These are phyloP conservation scores for Dermolepida albohirtum DNA, from an alignment of 2,888 invertebrate species.

Conservation along the genomic window DNA sequence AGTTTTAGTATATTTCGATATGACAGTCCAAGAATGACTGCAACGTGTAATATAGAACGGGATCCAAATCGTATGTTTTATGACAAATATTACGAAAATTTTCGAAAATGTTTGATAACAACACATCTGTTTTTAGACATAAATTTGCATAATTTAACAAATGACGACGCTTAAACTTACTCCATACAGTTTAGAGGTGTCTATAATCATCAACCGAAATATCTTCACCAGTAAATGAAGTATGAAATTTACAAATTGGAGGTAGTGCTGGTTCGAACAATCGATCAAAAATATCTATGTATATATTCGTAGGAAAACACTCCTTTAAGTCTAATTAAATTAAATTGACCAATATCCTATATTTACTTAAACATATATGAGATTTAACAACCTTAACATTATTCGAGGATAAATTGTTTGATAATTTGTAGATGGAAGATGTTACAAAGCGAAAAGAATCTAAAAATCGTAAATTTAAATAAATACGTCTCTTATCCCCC, in stretches of 20 bases:
- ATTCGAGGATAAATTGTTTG: too few species aligned
- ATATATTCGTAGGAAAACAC: too few species aligned
- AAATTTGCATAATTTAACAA: slow-evolving; percentile 52
- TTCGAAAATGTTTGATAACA: slow-evolving; percentile 55
- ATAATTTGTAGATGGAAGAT: too few species aligned
- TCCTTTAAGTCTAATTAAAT: too few species aligned
- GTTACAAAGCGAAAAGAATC: too few species aligned
- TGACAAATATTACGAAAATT: slow-evolving; percentile 53
- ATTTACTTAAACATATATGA: too few species aligned
- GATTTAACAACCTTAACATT: too few species aligned
- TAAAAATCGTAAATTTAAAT: too few species aligned
- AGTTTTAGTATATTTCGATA: slow-evolving; percentile 54
- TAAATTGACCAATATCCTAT: too few species aligned
- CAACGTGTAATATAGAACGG: slow-evolving; percentile 55
- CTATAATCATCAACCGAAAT: slow-evolving; percentile 1
- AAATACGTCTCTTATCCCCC: slow-evolving; percentile 31
- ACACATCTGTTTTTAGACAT: slow-evolving; percentile 51
- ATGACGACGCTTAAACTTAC: slow-evolving; percentile 30
- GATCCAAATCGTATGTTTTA: slow-evolving; percentile 53
- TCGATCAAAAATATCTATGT: slow-evolving; percentile 13
- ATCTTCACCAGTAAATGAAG: neutral
- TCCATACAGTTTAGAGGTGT: slow-evolving; percentile 8
- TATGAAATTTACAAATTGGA: neutral
- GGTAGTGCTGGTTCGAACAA: slow-evolving; percentile 12
- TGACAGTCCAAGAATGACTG: slow-evolving; percentile 55